Conservation (phyloP, 2,888 invertebrate species). For the Scaptomyza parva region DNA sequence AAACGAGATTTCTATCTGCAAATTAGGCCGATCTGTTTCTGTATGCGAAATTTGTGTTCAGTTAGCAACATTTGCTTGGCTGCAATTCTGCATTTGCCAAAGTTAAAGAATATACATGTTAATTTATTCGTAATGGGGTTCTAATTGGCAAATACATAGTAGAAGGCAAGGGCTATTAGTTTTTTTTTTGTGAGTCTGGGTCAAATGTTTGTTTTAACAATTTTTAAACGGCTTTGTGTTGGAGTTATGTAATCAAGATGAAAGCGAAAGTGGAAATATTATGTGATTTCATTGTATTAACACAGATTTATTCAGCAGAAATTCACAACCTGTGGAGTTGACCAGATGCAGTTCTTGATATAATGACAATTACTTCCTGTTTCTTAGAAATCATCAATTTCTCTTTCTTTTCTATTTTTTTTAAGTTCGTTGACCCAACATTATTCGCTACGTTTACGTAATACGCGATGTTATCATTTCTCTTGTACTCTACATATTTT, state of each 20-base stretch:
- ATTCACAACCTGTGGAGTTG: neutral
- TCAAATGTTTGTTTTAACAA: constrained; percentile 35
- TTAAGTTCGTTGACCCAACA: constrained; percentile 65
- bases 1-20: constrained; percentile 17
- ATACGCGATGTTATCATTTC: constrained; percentile 57
- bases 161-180: constrained; percentile 5
- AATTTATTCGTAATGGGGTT: constrained; percentile 52
- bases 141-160: constrained; percentile 62
- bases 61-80: constrained; percentile 57
- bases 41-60: constrained; percentile 53
- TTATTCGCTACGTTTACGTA: constrained; percentile 62
- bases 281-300: constrained; percentile 37
- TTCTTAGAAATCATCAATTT: neutral
- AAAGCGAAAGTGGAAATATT: constrained; percentile 69
- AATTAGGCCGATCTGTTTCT: constrained; percentile 22
- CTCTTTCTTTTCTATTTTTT: too few species aligned
- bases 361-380: neutral
- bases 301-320: constrained; percentile 27
- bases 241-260: constrained; percentile 48
- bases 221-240: constrained; percentile 3
- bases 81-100: constrained; percentile 54
- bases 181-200: constrained; percentile 4
- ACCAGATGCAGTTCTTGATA: constrained; percentile 11
- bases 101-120: constrained; percentile 41
- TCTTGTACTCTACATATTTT: constrained; percentile 63